These are phyloP conservation scores for Diachasmimorpha longicaudata DNA, from an alignment of 1,140 invertebrate species.

Conservation along the genomic window DNA sequence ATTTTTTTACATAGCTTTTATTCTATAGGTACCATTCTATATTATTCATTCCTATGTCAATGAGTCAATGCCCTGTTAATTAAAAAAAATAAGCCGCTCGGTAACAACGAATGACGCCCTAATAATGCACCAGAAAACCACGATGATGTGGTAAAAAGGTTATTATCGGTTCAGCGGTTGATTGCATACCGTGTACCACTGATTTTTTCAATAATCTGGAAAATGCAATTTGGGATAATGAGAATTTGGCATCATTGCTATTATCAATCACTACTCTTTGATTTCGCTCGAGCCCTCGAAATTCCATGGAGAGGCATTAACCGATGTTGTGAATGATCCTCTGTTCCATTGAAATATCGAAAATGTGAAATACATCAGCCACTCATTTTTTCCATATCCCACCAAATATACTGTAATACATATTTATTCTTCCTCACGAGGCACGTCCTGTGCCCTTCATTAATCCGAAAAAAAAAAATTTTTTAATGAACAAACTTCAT, in stretches of 20 bases:
- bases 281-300: neutral
- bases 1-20: no score
- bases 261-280: neutral
- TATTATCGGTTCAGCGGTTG: neutral
- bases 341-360: no score
- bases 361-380: no score
- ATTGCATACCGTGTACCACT: neutral
- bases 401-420: no score
- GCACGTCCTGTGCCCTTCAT: neutral
- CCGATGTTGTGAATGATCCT: neutral
- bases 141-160: neutral
- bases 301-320: neutral
- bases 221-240: neutral
- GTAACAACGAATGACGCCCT: no score
- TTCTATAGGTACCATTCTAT: no score
- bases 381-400: no score
- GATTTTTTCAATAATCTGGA: neutral
- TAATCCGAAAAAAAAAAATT: neutral
- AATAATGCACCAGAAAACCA: neutral
- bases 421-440: no score
- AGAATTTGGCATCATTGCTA: neutral
- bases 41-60: no score
- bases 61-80: no score
- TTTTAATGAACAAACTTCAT: neutral
- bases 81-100: no score